Base-by-base conservation (phyloP, 2,888 invertebrate species). In the Drosophila neonasuta region DNA sequence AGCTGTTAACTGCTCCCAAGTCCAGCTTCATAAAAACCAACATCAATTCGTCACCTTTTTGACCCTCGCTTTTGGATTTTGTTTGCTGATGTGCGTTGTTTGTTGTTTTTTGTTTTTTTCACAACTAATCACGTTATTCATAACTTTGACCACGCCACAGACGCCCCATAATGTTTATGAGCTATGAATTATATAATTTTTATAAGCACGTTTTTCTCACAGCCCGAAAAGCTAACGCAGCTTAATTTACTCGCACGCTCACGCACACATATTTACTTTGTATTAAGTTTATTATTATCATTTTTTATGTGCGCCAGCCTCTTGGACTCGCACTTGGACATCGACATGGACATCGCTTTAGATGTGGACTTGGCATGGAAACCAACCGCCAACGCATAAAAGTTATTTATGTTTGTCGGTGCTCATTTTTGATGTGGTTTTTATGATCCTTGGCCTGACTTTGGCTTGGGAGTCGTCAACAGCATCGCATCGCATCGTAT, bases 71-170 rank as follows among this genome's bases (percentile, higher is more conserved):
- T 34, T 24, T 5, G n/a, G 36, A 36, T 50, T 50, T 17, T 36
- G 30, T 50, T 52, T 64, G 36, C 46, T 70, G 24, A 4, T 24
- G 24, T 42, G 54, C 32, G 20, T 20, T 9, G 24, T 58, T 63
- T 30, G 15, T 24, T 32, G 1, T 57, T 20, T 17, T 15, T 34
- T 34, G 9, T 15, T 30, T 44, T 59, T 71, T 86, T 76, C 67
- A 66, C 78, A 85, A 85, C 83, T 83, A 85, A 87, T 83, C 87
- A 87, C 86, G 83, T 85, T 87, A 85, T 83, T 85, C 86, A 83
- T 85, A 86, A 82, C 80, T 72, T 73, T 70, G 66, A 45, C 79
- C 76, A 71, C 62, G 54, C 75, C 68, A 67, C 67, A 74, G 36
- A 44, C 58, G 60, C 60, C 67, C 69, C 82, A 74, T 78, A 79